Evolutionary conservation across 2,797 vertebrate species (phyloP).

Genomic region (Myotis pilosus): DNA sequence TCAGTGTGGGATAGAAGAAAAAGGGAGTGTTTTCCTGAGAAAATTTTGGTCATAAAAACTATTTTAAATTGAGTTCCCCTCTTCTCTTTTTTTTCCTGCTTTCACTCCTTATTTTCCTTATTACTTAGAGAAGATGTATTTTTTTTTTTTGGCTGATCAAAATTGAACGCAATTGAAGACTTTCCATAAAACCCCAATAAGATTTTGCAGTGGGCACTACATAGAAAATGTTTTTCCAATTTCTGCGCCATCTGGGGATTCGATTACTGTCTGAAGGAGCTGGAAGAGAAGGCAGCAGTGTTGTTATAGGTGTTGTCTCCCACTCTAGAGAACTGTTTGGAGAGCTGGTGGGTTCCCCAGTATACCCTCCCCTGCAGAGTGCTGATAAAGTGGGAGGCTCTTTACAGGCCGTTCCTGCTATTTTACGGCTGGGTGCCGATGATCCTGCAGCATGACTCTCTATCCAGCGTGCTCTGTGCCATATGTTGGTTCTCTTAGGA

Average conservation of each 20-base stretch:
- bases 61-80: neutral
- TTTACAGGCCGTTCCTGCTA: neutral
- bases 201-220: neutral
- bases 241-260: neutral
- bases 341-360: neutral
- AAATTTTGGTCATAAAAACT: neutral
- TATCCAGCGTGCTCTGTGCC: neutral
- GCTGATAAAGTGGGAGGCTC: neutral
- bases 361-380: neutral
- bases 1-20: neutral
- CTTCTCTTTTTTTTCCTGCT: neutral
- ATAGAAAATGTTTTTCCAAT: neutral
- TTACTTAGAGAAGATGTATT: neutral
- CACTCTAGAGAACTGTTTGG: neutral
- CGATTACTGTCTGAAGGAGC: neutral
- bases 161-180: neutral
- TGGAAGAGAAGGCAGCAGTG: neutral
- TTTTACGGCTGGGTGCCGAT: neutral
- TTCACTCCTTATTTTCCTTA: neutral
- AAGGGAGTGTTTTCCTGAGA: conserved; percentile 29
- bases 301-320: neutral
- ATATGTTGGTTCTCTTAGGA: neutral
- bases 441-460: neutral
- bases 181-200: neutral
- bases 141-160: neutral